Percentiles rank a stretch among this genome's conserved stretches.
Conservation (phyloP, 2,797 vertebrate species). For the Bryconaethiops microstoma region DNA sequence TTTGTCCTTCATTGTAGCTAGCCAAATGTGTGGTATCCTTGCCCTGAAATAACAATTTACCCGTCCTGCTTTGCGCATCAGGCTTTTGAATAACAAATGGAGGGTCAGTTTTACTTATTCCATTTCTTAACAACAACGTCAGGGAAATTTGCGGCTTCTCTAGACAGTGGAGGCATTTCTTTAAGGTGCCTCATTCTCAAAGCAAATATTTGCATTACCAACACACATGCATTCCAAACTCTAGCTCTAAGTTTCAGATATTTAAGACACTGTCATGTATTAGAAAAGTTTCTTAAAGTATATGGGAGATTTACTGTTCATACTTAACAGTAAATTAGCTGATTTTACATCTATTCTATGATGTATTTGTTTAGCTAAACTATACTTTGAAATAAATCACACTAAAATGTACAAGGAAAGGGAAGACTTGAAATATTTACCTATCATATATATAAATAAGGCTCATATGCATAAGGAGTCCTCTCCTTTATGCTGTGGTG, state of each 20-base stretch:
- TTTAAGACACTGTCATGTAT: background rate
- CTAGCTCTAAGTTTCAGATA: background rate
- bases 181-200: slow-evolving; percentile 5
- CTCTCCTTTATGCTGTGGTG: too few relatives aligned
- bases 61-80: slow-evolving; percentile 46
- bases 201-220: background rate
- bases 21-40: slow-evolving; percentile 20
- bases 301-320: background rate
- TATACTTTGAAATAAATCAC: background rate
- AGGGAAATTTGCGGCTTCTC: slow-evolving; percentile 23
- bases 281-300: background rate
- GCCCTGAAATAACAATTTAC: slow-evolving; percentile 51
- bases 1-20: background rate
- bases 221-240: background rate
- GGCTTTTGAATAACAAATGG: slow-evolving; percentile 58
- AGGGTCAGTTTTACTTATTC: slow-evolving; percentile 34
- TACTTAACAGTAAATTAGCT: background rate
- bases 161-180: slow-evolving; percentile 9
- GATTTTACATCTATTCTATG: background rate
- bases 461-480: too few relatives aligned
- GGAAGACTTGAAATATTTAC: too few relatives aligned
- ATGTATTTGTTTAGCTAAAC: background rate
- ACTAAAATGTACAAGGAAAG: too few relatives aligned
- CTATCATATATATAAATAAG: too few relatives aligned
- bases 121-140: slow-evolving; percentile 53